Conservation (phyloP, 2,797 vertebrate species). For the Karalla daura region DNA sequence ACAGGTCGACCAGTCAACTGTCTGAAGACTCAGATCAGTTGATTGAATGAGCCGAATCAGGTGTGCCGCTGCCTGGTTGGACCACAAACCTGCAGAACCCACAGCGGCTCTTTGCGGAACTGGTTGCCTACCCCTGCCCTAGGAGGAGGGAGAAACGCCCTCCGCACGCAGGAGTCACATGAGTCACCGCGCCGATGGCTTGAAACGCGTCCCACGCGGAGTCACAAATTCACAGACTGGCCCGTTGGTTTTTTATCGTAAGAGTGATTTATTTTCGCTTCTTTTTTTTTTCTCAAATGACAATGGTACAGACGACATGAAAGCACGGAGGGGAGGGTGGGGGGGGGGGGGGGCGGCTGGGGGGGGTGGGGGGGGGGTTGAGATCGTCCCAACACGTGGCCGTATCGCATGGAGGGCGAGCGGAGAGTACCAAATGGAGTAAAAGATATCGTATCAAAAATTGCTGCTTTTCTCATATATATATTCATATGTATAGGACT, state of each 20-base stretch:
- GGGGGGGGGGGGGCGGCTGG: neutral
- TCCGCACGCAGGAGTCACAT: too few species aligned
- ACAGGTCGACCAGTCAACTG: too few species aligned
- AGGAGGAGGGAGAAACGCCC: too few species aligned
- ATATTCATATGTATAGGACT: constrained; percentile 85
- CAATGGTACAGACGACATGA: constrained; percentile 75
- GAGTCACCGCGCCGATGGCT: too few species aligned
- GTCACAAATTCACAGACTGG: too few species aligned
- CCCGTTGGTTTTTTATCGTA: constrained; percentile 47
- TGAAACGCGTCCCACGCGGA: too few species aligned
- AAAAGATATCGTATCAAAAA: constrained; percentile 87
- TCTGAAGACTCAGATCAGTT: too few species aligned
- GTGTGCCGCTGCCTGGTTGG: too few species aligned
- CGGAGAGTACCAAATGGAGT: constrained; percentile 88
- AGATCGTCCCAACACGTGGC: constrained; percentile 53
- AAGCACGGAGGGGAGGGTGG: constrained; percentile 55
- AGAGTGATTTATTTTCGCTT: constrained; percentile 77
- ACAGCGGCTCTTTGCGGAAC: too few species aligned
- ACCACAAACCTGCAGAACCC: too few species aligned
- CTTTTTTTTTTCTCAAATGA: constrained; percentile 73
- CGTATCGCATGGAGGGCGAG: constrained; percentile 53
- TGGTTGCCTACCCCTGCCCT: too few species aligned
- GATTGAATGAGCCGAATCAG: too few species aligned
- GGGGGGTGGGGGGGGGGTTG: constrained; percentile 12
- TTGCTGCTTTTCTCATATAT: constrained; percentile 76